These are phyloP conservation scores for Dendrocincla fuliginosa DNA, from an alignment of 2,797 vertebrate genomes.

Conservation along the genomic window DNA sequence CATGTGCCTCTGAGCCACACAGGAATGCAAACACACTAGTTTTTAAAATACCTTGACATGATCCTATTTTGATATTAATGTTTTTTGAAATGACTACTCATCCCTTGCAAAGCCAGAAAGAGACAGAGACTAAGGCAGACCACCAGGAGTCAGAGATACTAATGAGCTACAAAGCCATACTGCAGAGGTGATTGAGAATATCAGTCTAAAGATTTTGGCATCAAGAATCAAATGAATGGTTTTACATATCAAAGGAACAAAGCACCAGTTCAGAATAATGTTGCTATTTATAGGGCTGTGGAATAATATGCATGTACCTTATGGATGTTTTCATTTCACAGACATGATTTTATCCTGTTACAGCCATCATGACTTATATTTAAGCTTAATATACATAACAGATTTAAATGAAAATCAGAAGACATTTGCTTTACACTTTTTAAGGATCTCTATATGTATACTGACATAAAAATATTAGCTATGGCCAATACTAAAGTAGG, in stretches of 20 bases:
- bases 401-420: not conserved
- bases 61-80: not conserved
- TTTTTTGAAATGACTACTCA: not conserved
- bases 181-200: not conserved
- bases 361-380: not conserved
- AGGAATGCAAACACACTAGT: not conserved
- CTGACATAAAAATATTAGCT: not conserved
- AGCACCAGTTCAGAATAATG: not conserved
- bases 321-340: not conserved
- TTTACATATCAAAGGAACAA: not conserved
- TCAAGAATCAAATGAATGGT: not conserved
- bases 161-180: not conserved
- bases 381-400: not conserved
- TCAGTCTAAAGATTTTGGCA: not conserved
- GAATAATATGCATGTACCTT: not conserved
- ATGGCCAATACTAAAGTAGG: not conserved
- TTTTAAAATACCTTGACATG: not conserved
- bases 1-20: rapidly evolving
- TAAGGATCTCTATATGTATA: not conserved
- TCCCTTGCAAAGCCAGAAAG: not conserved
- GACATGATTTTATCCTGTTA: not conserved
- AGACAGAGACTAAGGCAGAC: not conserved
- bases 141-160: not conserved
- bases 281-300: not conserved
- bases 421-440: not conserved